These are phyloP conservation scores for Oryzias curvinotus DNA, from an alignment of 2,113 vertebrate species.

Conservation along the genomic window DNA sequence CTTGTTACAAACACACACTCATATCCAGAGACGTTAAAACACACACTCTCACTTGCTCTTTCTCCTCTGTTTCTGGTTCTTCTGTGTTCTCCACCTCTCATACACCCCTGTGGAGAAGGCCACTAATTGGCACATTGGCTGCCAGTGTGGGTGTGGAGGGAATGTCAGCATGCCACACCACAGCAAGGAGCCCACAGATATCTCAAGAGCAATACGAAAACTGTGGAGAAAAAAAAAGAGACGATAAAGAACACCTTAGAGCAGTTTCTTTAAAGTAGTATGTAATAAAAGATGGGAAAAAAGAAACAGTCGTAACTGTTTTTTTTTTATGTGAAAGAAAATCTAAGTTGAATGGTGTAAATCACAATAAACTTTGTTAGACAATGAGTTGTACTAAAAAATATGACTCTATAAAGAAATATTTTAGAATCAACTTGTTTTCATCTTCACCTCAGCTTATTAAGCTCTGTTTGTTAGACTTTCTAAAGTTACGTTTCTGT, in stretches of 20 bases:
- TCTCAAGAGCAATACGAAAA: slow-evolving; percentile 66
- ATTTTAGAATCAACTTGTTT: too few relatives aligned
- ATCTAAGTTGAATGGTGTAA: too few relatives aligned
- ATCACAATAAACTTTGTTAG: too few relatives aligned
- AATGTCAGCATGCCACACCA: slow-evolving; percentile 80
- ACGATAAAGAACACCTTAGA: slow-evolving; percentile 60
- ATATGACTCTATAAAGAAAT: too few relatives aligned
- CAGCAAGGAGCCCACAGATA: slow-evolving; percentile 75
- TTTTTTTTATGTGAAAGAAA: background rate
- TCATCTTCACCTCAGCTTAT: too few relatives aligned
- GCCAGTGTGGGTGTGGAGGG: slow-evolving; percentile 82
- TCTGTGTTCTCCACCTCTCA: slow-evolving; percentile 75
- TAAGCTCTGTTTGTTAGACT: too few relatives aligned
- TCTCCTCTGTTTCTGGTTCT: slow-evolving; percentile 66
- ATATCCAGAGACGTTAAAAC: slow-evolving; percentile 53
- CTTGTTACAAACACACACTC: slow-evolving; percentile 68
- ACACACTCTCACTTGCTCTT: slow-evolving; percentile 56
- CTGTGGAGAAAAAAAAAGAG: slow-evolving; percentile 60
- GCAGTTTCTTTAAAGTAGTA: slow-evolving; percentile 57
- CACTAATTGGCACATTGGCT: slow-evolving; percentile 84
- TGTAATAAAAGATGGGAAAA: slow-evolving; percentile 39
- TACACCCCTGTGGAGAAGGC: slow-evolving; percentile 79
- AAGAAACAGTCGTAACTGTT: slow-evolving; percentile 24
- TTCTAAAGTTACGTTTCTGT: too few relatives aligned
- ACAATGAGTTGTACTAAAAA: too few relatives aligned